Evolutionary conservation across 2,113 vertebrate species (phyloP).

Genomic region (Anser brachyrhynchus): DNA sequence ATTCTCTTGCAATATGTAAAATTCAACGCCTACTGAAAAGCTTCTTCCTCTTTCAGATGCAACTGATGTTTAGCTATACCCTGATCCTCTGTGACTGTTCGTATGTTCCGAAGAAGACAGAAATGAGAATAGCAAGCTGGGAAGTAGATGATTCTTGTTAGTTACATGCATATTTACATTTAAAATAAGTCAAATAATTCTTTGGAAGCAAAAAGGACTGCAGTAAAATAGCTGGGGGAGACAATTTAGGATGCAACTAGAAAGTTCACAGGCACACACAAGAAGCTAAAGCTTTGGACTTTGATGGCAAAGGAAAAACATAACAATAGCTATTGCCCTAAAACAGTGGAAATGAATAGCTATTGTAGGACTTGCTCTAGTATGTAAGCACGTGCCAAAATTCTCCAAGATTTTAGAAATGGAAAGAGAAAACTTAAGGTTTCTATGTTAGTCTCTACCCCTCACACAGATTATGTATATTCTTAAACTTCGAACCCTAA

Average conservation of each 20-base stretch:
- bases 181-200: neutral
- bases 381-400: neutral
- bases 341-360: neutral
- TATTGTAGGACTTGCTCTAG: neutral
- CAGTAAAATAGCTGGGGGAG: neutral
- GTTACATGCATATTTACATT: neutral
- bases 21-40: neutral
- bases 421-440: neutral
- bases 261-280: neutral
- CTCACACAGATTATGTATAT: neutral
- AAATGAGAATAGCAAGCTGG: neutral
- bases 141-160: neutral
- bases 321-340: neutral
- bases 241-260: neutral
- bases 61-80: neutral
- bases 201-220: neutral
- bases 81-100: neutral
- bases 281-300: neutral
- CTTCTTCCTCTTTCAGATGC: neutral
- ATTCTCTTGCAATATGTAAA: neutral
- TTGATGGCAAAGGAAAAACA: neutral
- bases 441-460: neutral
- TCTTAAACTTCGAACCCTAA: neutral
- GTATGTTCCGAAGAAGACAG: neutral
- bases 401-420: neutral